Base-by-base conservation (phyloP, 64 coral and sea anemone genomes). In the Montipora efflorescens region DNA sequence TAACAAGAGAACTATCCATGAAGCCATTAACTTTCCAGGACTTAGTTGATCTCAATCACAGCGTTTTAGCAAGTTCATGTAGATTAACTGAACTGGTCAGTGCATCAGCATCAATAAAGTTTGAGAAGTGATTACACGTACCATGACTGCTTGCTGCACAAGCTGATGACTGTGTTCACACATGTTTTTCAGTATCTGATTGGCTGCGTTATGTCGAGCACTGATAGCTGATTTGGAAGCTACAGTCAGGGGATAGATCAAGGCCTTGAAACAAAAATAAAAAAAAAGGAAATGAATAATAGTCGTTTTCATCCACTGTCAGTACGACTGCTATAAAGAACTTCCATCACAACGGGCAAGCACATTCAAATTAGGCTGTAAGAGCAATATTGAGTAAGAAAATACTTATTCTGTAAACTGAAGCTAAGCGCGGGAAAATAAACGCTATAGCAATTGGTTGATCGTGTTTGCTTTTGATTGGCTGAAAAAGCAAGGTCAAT, bases 131-230 rank as follows among this genome's bases (percentile, higher is more conserved):
- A 53, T 5, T 0, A 22, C 7, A 58, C 81, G 66, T 94, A 97
- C 97, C 97, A 99, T 99, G 50, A 99, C 89, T 43, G 97, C 97
- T 66, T 99, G 97, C 69, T 99, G 97, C 59, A 99, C 97, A 3
- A 99, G 92, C 78, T 96, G 94, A 50, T 93, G 95, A 77, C 97
- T 99, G 50, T 99, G 97, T 93, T 99, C 97, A 87, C 97, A 94
- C 97, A 99, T 99, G 89, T 99, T 99, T 74, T 99, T 94, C 20
- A 99, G 89, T 75, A 99, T 99, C 89, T 99, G 94, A 89, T 99
- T 99, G 48, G 97, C 97, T 90, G 97, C 97, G 74, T 82, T 92
- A 48, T 96, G 89, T 36, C 97, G 92, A 14, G 97, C 97, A 13
- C 88, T 94, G 49, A 94, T 99, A 5, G 97, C 91, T 79, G 97